A percentile compares a stretch with the other conserved stretches of the same genome.
These are phyloP conservation scores for Sitta europaea DNA, from an alignment of 2,113 vertebrate genomes.

Conservation along the genomic window DNA sequence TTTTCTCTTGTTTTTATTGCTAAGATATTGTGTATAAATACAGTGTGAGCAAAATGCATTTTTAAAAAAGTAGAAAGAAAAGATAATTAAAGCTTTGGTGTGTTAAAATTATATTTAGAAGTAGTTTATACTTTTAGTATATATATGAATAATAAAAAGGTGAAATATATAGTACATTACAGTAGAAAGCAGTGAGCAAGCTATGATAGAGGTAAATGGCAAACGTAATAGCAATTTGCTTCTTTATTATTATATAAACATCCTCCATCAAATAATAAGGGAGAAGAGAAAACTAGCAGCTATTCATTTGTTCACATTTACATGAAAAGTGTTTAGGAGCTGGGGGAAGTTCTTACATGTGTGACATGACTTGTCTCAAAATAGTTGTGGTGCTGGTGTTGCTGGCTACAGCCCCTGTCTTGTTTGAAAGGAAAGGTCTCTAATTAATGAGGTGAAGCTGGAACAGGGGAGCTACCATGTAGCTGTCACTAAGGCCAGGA, in stretches of 20 bases:
- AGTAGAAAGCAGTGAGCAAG: neutral
- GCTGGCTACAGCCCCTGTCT: neutral
- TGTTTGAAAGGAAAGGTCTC: neutral
- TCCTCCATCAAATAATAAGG: neutral
- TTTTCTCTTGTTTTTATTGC: neutral
- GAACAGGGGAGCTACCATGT: neutral
- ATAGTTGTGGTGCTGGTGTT: neutral
- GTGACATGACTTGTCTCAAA: neutral
- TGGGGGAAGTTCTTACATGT: neutral
- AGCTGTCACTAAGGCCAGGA: neutral
- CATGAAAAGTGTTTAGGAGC: neutral
- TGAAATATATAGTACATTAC: neutral
- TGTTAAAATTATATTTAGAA: neutral
- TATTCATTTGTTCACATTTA: neutral
- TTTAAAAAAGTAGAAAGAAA: neutral
- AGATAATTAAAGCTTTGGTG: neutral
- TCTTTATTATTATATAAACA: neutral
- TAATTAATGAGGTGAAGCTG: conserved; percentile 4
- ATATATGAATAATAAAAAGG: neutral
- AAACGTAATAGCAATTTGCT: neutral
- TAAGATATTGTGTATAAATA: neutral
- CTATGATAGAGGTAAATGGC: neutral
- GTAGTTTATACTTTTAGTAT: neutral
- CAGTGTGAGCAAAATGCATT: neutral
- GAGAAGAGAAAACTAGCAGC: neutral